Conservation (phyloP, 1,140 invertebrate genomes). For the Orius insidiosus region DNA sequence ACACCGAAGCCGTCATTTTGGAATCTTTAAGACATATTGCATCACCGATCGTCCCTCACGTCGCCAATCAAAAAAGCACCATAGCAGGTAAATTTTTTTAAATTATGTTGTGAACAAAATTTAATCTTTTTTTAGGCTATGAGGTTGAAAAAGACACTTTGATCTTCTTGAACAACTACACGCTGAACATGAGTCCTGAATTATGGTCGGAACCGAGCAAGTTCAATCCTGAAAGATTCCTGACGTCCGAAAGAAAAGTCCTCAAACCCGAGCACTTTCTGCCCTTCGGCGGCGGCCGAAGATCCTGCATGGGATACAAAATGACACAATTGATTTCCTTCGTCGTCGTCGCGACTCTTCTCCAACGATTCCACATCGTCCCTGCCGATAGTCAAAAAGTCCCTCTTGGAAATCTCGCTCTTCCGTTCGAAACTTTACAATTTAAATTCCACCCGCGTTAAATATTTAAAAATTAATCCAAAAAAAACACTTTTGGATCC, state of each 20-base stretch:
- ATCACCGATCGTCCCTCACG: conserved; percentile 81
- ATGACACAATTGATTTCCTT: conserved; percentile 60
- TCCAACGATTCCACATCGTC: conserved; percentile 25
- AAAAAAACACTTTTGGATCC: no score
- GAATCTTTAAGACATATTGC: conserved; percentile 63
- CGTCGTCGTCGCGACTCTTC: conserved; percentile 47
- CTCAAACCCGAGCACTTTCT: conserved; percentile 49
- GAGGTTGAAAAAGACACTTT: conserved; percentile 59
- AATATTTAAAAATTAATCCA: not conserved
- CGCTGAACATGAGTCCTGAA: conserved; percentile 54
- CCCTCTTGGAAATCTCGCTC: conserved; percentile 22
- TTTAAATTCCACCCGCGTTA: conserved; percentile 19
- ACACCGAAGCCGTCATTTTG: conserved; percentile 63
- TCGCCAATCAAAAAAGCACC: conserved; percentile 55
- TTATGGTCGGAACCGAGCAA: conserved; percentile 53
- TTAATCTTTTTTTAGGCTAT: conserved; percentile 29
- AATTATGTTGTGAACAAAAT: conserved; percentile 1
- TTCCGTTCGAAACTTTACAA: conserved; percentile 21
- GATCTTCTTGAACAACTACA: conserved; percentile 76
- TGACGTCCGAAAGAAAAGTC: conserved; percentile 30
- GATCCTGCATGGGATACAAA: conserved; percentile 77
- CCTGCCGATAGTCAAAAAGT: conserved; percentile 18
- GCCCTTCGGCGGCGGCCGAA: conserved; percentile 70
- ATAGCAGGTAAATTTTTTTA: conserved; percentile 33
- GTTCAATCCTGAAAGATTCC: conserved; percentile 57